Conservation (phyloP, 2,797 vertebrate species). For the Enteromius mattozi region DNA sequence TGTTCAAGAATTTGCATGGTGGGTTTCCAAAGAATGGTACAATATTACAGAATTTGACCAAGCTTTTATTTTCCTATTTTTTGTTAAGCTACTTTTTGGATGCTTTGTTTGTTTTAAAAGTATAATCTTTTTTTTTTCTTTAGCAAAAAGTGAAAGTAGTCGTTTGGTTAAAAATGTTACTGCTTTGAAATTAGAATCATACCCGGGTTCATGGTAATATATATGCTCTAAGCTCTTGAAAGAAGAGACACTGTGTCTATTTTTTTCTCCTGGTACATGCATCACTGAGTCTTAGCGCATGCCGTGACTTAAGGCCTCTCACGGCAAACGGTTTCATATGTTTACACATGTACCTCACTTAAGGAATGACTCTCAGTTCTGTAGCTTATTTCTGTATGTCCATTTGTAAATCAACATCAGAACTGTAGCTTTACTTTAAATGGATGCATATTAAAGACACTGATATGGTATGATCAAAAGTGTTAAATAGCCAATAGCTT, state of each 20-base stretch:
- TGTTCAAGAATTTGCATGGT: not conserved
- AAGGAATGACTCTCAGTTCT: conserved; percentile 1
- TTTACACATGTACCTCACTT: conserved; percentile 19
- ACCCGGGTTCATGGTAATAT: conserved; percentile 39
- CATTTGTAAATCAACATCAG: conserved; percentile 13
- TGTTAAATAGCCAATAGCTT: not conserved
- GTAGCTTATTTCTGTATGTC: conserved; percentile 19
- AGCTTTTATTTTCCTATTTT: not conserved
- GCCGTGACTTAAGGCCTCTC: conserved; percentile 14
- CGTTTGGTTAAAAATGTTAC: conserved; percentile 34
- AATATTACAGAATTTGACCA: not conserved
- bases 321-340: conserved; percentile 26
- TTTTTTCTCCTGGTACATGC: conserved; percentile 50
- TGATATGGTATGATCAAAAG: not conserved
- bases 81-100: not conserved
- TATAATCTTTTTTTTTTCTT: not conserved
- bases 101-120: not conserved
- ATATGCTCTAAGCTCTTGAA: conserved; percentile 47
- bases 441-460: not conserved
- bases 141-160: conserved; percentile 1
- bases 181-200: conserved; percentile 38
- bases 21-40: not conserved
- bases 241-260: conserved; percentile 58
- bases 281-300: conserved; percentile 18
- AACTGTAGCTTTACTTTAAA: not conserved